These are phyloP conservation scores for Laothoe populi DNA, from an alignment of 2,888 invertebrate species.

Conservation along the genomic window DNA sequence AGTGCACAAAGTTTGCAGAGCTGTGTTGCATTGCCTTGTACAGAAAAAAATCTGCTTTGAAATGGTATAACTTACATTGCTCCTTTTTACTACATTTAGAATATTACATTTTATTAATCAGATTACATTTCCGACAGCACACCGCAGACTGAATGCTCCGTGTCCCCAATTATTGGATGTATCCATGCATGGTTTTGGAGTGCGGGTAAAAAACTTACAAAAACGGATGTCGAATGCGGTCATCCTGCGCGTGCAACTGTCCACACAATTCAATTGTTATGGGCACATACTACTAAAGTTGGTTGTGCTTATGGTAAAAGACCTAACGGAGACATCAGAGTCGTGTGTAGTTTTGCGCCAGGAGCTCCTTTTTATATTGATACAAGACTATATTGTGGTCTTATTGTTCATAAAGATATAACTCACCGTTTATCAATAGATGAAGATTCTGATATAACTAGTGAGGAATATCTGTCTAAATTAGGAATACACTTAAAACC, in stretches of 20 bases:
- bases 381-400: conserved; percentile 66
- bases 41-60: conserved; percentile 38
- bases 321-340: conserved; percentile 61
- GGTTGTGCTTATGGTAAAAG: conserved; percentile 69
- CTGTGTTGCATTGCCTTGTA: conserved; percentile 57
- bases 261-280: conserved; percentile 67
- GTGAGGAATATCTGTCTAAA: neutral
- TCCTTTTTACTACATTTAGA: neutral
- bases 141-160: conserved; percentile 67
- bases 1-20: conserved; percentile 69
- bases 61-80: conserved; percentile 52
- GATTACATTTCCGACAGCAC: conserved; percentile 50
- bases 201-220: conserved; percentile 55
- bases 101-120: conserved; percentile 7
- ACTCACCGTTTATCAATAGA: conserved; percentile 30
- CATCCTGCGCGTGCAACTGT: conserved; percentile 58
- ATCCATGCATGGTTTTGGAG: conserved; percentile 70
- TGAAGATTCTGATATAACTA: conserved; percentile 15
- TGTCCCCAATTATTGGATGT: conserved; percentile 68
- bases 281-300: conserved; percentile 71
- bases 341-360: conserved; percentile 73
- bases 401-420: conserved; percentile 54
- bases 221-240: conserved; percentile 66
- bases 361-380: conserved; percentile 67
- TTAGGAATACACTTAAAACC: conserved; percentile 11